Base-by-base conservation (phyloP, 2,113 vertebrate genomes). In the Malurus alboscapulatus region DNA sequence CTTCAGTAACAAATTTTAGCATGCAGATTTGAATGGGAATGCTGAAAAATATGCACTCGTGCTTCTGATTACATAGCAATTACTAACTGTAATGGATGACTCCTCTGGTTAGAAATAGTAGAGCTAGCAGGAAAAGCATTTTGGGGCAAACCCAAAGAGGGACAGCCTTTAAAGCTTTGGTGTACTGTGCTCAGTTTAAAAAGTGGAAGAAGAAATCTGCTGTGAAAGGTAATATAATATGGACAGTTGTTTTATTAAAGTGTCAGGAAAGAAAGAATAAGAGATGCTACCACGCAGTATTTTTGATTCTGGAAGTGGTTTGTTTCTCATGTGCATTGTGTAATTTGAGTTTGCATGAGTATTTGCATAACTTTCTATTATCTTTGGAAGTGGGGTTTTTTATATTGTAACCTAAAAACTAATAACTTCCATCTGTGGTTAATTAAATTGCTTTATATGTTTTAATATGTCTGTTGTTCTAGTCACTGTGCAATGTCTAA, bases 281-380 rank as follows among this genome's bases (percentile, higher is more conserved):
- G 24, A 10, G 34, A 42, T 51, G 29, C 7, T 62, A 26, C 21
- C 12, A 36, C 18, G 12, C 15, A 21, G 38, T 53, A 7, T 24
- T 83, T 83, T 81, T 34, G 7, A 22, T 29, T 78, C n/a, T 51
- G 7, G 50, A 65, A 47, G 2, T 15, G 7, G 6, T 78, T 86
- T 0, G 0, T 72, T 75, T 82, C 10, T 55, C 2, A 0, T 42
- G 4, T 51, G 0, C 72, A 29, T 32, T 1, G 0, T 67, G 19
- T 73, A 68, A 67, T 83, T 83, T 44, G 48, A 78, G 16, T 75
- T 74, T 72, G 22, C 14, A 44, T 71, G 68, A 78, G 44, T 14
- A 51, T 7, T 91, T 67, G 34, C 6, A 44, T 32, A 74, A 29
- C 40, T 65, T 71, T 66, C 5, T 77, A 4, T 84, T 74, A 32